Evolutionary conservation across 35 echinoderm and acorn worm species (phyloP).

Genomic region (Patiria miniata): DNA sequence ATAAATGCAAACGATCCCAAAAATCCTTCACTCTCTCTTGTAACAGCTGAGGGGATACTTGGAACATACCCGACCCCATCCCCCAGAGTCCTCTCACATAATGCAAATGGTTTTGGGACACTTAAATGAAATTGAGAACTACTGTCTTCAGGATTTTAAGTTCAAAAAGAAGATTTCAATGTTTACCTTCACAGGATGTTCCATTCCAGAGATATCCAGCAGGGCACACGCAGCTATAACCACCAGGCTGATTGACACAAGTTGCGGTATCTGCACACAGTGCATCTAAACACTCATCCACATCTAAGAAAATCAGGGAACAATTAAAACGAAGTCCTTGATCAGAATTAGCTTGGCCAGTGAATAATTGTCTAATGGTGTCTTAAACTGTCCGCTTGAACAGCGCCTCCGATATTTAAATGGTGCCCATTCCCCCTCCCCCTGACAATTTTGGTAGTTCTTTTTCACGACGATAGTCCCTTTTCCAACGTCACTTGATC

Average conservation of each 20-base stretch:
- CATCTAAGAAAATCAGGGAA: not conserved
- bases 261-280: not conserved
- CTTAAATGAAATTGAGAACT: not conserved
- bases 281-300: not conserved
- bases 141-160: not conserved
- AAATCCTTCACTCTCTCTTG: too few relatives aligned
- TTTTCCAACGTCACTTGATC: not conserved
- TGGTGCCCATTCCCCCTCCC: too few relatives aligned
- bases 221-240: not conserved
- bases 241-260: not conserved
- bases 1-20: too few relatives aligned
- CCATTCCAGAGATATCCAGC: constrained; percentile 9
- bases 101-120: too few relatives aligned
- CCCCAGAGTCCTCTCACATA: too few relatives aligned
- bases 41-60: too few relatives aligned
- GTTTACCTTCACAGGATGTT: not conserved
- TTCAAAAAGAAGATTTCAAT: not conserved
- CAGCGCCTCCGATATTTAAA: too few relatives aligned
- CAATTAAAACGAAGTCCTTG: not conserved
- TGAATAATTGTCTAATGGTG: not conserved
- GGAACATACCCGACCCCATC: too few relatives aligned
- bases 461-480: not conserved
- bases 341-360: not conserved
- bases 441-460: not conserved
- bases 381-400: not conserved